Evolutionary conservation across 2,888 invertebrate species (phyloP).

Genomic region (Halocaridina rubra): DNA sequence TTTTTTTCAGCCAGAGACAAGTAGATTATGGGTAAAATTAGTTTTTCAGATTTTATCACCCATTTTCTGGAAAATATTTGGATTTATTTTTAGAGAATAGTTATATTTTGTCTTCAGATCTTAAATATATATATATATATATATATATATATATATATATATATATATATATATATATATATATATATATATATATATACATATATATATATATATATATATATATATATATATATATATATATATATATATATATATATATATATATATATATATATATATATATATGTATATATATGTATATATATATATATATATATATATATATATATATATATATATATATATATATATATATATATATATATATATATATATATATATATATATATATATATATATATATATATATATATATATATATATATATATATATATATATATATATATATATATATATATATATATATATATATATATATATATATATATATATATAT

Average conservation of each 20-base stretch:
- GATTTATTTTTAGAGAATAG: too few species aligned
- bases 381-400: slow-evolving; percentile 14
- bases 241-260: neutral
- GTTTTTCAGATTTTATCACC: too few species aligned
- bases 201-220: neutral
- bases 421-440: slow-evolving; percentile 10
- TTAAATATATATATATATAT: neutral
- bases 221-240: neutral
- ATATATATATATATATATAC: neutral
- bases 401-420: slow-evolving; percentile 14
- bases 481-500: neutral
- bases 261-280: neutral
- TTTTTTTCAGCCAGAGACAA: too few species aligned
- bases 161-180: neutral
- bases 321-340: neutral
- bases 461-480: slow-evolving; percentile 6
- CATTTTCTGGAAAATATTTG: too few species aligned
- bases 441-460: slow-evolving; percentile 10
- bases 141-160: neutral
- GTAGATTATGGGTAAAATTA: too few species aligned
- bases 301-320: slow-evolving; percentile 1
- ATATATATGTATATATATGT: neutral
- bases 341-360: neutral
- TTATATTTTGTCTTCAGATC: too few species aligned
- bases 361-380: neutral